These are phyloP conservation scores for Drosophila bocki DNA, from an alignment of 1,140 invertebrate genomes.

Conservation along the genomic window DNA sequence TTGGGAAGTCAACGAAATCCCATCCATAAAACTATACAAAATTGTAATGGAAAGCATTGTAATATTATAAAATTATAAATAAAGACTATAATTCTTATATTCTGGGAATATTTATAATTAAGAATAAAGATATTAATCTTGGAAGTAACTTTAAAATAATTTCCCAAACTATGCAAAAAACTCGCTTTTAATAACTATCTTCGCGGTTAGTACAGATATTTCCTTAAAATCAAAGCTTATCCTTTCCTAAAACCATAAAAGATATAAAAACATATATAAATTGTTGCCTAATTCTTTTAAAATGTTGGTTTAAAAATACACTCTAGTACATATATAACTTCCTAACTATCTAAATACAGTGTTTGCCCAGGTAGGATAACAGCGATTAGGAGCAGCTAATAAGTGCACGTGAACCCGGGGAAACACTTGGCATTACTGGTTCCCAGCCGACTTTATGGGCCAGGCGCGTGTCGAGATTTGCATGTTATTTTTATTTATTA, in stretches of 20 bases:
- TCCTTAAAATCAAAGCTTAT: background rate
- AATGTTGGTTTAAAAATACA: background rate
- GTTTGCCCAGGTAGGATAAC: background rate
- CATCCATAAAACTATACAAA: background rate
- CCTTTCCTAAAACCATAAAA: background rate
- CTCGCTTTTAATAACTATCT: too few relatives aligned
- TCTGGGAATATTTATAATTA: background rate
- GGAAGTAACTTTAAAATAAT: too few relatives aligned
- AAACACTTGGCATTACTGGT: slow-evolving; percentile 1
- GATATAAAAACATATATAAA: too few relatives aligned
- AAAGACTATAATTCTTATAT: background rate
- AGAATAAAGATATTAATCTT: background rate
- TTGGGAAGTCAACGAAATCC: background rate
- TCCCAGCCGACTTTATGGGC: background rate
- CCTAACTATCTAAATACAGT: background rate
- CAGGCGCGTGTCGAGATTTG: slow-evolving; percentile 41
- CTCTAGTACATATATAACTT: background rate
- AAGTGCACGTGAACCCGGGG: background rate
- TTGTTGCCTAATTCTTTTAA: too few relatives aligned
- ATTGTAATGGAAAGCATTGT: background rate
- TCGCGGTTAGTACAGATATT: background rate
- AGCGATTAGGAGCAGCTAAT: background rate
- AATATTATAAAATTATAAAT: too few relatives aligned
- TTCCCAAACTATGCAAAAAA: too few relatives aligned
- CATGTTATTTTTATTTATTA: background rate